A percentile compares a stretch with the other conserved stretches of the same genome.
Evolutionary conservation across 2,888 invertebrate genomes (phyloP).

Genomic region (Lasioglossum morio): DNA sequence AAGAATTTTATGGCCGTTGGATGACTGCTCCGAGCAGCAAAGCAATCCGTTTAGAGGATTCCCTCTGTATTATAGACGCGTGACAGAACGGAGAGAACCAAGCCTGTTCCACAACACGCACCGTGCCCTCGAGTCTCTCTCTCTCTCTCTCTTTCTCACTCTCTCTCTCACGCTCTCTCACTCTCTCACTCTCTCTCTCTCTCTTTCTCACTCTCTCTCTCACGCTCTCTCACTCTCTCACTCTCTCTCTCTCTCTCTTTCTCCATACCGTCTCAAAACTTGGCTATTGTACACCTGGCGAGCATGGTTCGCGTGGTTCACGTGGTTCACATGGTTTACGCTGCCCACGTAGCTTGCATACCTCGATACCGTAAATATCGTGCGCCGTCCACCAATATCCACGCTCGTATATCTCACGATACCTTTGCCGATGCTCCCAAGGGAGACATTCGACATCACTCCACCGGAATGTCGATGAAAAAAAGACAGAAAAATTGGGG

Average conservation of each 20-base stretch:
- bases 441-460: constrained; percentile 31
- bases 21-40: background rate
- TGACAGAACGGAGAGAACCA: background rate
- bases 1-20: constrained; percentile 9
- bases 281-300: constrained; percentile 40
- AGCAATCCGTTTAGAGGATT: background rate
- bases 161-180: background rate
- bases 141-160: background rate
- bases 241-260: background rate
- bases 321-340: constrained; percentile 1
- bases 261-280: constrained; percentile 14
- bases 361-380: constrained; percentile 66
- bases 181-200: background rate
- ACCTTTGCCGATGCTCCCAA: constrained; percentile 35
- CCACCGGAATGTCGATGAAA: background rate
- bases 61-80: background rate
- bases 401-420: constrained; percentile 58
- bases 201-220: too few relatives aligned
- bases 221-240: background rate
- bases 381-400: constrained; percentile 58
- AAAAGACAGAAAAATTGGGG: background rate
- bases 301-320: background rate
- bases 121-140: background rate
- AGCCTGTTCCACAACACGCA: background rate
- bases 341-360: constrained; percentile 42